A percentile compares a stretch with the other conserved stretches of the same genome.
Conservation (phyloP, 2,113 vertebrate species). For the Hydrolagus affinis region DNA sequence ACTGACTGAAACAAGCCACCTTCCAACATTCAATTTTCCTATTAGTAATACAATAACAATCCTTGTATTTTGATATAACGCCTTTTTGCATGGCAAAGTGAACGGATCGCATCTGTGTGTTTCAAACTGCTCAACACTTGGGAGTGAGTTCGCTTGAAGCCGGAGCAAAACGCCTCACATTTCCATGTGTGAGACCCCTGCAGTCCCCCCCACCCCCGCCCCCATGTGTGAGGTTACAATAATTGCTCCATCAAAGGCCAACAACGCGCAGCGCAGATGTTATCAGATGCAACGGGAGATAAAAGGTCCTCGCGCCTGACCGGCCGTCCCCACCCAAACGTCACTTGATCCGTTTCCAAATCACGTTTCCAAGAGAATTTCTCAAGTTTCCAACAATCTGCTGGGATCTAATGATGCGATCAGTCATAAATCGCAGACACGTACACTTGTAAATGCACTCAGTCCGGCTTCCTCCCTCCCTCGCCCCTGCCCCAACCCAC, state of each 20-base stretch:
- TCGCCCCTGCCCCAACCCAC: too few species aligned
- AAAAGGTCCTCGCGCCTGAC: background rate
- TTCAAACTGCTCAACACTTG: background rate
- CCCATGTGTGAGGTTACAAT: conserved; percentile 19
- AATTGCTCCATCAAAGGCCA: background rate
- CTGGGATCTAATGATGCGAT: conserved; percentile 9
- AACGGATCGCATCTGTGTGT: background rate
- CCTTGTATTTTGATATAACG: too few species aligned
- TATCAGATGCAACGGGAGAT: background rate
- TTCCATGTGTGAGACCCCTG: background rate
- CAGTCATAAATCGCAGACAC: conserved; percentile 3
- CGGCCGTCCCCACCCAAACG: background rate
- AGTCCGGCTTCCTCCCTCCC: too few species aligned
- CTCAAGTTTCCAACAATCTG: conserved; percentile 1
- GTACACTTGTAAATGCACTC: background rate
- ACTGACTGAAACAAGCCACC: background rate
- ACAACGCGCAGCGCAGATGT: conserved; percentile 19
- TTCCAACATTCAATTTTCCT: background rate
- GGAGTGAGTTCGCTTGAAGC: background rate
- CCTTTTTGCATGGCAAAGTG: too few species aligned
- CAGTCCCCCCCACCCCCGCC: background rate
- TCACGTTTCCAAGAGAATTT: conserved; percentile 9
- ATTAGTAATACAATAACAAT: background rate
- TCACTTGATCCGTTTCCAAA: conserved; percentile 20
- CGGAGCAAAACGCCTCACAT: conserved; percentile 6